These are phyloP conservation scores for Penaeus indicus DNA, from an alignment of 1,140 invertebrate genomes.

Conservation along the genomic window DNA sequence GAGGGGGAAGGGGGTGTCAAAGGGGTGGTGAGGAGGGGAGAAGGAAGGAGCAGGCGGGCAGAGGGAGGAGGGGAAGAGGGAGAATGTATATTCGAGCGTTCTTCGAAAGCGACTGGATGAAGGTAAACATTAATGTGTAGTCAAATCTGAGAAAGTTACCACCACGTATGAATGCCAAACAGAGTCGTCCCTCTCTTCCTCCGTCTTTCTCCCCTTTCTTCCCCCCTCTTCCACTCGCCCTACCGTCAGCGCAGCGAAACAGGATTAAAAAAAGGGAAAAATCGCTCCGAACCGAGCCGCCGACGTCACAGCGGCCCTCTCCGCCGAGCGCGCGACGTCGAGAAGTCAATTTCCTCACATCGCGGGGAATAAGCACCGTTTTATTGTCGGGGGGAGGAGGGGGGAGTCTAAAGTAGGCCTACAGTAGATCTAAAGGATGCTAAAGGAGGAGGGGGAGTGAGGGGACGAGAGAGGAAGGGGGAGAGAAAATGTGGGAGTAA, in stretches of 20 bases:
- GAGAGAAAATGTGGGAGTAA: too few relatives aligned
- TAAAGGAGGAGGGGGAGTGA: too few relatives aligned
- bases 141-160: slow-evolving; percentile 55
- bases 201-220: not conserved
- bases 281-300: not conserved
- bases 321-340: not conserved
- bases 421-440: not conserved
- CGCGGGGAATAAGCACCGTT: slow-evolving; percentile 46
- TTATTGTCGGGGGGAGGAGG: slow-evolving; percentile 39
- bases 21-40: not conserved
- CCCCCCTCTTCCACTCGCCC: not conserved
- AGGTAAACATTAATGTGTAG: slow-evolving; percentile 54
- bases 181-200: not conserved
- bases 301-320: not conserved
- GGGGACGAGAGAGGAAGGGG: too few relatives aligned
- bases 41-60: not conserved
- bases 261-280: not conserved
- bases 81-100: too few relatives aligned
- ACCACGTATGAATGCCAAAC: slow-evolving; percentile 42
- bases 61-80: not conserved
- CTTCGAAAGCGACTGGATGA: not conserved
- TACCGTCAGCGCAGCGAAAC: not conserved
- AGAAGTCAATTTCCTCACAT: slow-evolving; percentile 58
- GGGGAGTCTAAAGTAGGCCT: slow-evolving; percentile 34
- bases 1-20: not conserved